Evolutionary conservation across 2,797 vertebrate species (phyloP).

Genomic region (Schizothorax lantsangensis): DNA sequence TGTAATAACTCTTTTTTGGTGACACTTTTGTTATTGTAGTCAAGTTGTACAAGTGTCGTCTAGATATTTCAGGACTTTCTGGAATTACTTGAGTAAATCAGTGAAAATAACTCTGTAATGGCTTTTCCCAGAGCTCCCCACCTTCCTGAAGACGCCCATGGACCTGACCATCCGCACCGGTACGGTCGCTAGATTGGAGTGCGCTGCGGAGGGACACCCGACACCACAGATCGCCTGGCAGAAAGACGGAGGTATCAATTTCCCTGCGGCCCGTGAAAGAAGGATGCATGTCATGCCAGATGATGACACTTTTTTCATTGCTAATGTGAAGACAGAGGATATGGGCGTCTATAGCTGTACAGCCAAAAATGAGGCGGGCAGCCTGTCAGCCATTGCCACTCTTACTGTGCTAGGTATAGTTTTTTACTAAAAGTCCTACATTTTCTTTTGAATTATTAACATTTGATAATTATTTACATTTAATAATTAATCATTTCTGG

Average conservation of each 20-base stretch:
- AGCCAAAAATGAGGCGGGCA: slow-evolving; percentile 93
- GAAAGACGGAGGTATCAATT: slow-evolving; percentile 96
- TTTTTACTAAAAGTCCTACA: background rate
- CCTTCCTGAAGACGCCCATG: slow-evolving; percentile 95
- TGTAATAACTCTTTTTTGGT: background rate
- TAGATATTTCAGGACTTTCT: background rate
- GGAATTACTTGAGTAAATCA: background rate
- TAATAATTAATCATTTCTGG: background rate
- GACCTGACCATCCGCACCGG: slow-evolving; percentile 93
- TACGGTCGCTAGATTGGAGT: slow-evolving; percentile 91
- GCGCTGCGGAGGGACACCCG: slow-evolving; percentile 90
- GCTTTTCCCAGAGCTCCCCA: slow-evolving; percentile 79
- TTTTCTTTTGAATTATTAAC: background rate
- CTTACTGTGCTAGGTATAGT: slow-evolving; percentile 90
- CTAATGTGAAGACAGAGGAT: slow-evolving; percentile 93
- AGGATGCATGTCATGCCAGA: slow-evolving; percentile 99
- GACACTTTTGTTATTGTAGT: background rate
- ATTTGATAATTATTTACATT: background rate
- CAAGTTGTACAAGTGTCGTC: too few relatives aligned
- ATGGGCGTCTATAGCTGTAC: slow-evolving; percentile 96
- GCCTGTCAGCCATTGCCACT: slow-evolving; percentile 92
- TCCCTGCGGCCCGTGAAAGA: slow-evolving; percentile 93
- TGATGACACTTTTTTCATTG: slow-evolving; percentile 97
- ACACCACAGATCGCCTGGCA: slow-evolving; percentile 97
- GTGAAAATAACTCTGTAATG: background rate